Conservation (phyloP, 1,140 invertebrate species). For the Aleiodes sp. region DNA sequence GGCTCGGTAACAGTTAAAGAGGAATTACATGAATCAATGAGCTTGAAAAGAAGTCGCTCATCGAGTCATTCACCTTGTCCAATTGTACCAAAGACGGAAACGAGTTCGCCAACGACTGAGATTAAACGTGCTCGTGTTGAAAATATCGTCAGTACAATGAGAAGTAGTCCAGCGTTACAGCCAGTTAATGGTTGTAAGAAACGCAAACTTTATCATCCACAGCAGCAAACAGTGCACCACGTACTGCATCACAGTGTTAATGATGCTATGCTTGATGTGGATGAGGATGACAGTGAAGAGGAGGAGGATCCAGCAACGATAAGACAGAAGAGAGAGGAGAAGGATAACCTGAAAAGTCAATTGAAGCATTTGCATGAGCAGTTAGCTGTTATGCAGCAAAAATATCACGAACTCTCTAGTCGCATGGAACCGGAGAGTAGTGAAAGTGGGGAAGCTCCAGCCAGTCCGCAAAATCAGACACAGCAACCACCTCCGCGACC, state of each 20-base stretch:
- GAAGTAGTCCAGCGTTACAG: constrained; percentile 80
- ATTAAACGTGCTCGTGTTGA: constrained; percentile 92
- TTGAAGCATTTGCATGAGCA: constrained; percentile 88
- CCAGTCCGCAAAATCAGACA: constrained; percentile 64
- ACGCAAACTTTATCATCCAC: constrained; percentile 95
- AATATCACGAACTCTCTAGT: constrained; percentile 86
- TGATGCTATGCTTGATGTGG: constrained; percentile 77
- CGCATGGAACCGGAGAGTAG: constrained; percentile 78
- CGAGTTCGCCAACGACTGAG: constrained; percentile 69
- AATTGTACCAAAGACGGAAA: constrained; percentile 58
- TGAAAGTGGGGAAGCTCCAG: constrained; percentile 76
- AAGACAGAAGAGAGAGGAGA: constrained; percentile 83
- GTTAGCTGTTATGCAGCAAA: constrained; percentile 89
- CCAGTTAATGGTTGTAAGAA: constrained; percentile 93
- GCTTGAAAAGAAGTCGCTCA: constrained; percentile 59
- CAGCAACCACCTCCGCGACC: constrained; percentile 67
- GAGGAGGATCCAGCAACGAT: constrained; percentile 77
- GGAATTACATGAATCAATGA: constrained; percentile 73
- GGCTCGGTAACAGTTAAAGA: constrained; percentile 67
- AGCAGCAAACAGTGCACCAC: constrained; percentile 77
- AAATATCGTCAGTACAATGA: constrained; percentile 93
- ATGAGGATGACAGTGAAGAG: constrained; percentile 80
- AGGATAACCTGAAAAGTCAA: constrained; percentile 85
- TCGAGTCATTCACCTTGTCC: constrained; percentile 60
- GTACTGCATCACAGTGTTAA: constrained; percentile 69